A percentile compares a stretch with the other conserved stretches of the same genome.
These are phyloP conservation scores for Anthoscopus minutus DNA, from an alignment of 2,113 vertebrate species.

Conservation along the genomic window DNA sequence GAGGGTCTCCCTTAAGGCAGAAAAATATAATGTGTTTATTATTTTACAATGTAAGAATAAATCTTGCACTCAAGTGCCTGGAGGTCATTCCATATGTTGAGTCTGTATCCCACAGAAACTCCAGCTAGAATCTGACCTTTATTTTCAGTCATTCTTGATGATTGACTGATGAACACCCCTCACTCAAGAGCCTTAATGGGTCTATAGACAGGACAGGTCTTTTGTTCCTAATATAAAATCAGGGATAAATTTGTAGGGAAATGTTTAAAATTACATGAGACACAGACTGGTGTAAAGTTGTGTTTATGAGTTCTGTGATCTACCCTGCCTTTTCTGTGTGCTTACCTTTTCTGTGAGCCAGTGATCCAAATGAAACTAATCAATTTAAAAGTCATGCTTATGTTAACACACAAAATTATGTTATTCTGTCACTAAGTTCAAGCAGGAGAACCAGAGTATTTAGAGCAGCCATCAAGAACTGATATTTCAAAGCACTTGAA, in stretches of 20 bases:
- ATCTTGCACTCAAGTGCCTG: neutral
- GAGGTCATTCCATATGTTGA: neutral
- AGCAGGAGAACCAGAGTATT: constrained; percentile 89
- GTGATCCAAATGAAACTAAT: neutral
- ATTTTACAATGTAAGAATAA: neutral
- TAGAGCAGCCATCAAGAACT: constrained; percentile 91
- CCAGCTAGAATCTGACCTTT: neutral
- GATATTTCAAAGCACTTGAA: constrained; percentile 87
- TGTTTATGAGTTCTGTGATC: neutral
- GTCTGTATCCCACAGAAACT: neutral
- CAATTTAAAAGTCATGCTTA: neutral
- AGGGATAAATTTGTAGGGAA: neutral
- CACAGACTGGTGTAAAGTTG: neutral
- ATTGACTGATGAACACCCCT: neutral
- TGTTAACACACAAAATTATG: constrained; percentile 15
- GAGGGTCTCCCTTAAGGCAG: neutral
- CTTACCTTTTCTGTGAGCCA: neutral
- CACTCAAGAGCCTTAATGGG: neutral
- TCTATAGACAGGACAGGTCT: neutral
- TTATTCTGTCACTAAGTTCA: constrained; percentile 71
- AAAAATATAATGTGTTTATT: neutral
- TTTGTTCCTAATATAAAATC: neutral
- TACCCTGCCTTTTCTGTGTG: neutral
- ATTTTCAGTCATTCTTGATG: neutral
- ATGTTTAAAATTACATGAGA: neutral